Evolutionary conservation across 2,797 vertebrate species (phyloP), one percentile per base, ranked within the genome.

Genomic region (Pygocentrus nattereri): DNA sequence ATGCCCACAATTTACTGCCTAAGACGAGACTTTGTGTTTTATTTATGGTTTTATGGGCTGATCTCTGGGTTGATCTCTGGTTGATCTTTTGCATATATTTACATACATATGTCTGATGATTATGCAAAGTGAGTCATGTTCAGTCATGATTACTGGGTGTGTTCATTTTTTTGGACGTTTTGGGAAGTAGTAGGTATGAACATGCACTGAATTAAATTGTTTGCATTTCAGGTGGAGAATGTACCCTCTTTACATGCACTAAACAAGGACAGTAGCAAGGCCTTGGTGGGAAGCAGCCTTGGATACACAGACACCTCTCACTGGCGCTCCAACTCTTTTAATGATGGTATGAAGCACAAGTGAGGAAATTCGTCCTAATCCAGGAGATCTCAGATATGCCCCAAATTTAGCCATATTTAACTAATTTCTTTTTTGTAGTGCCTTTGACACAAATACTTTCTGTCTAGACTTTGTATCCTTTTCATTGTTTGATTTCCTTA

Each of bases 181-280:
- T 61, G 16, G 25, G 6, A 34, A 71, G 6, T 61, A 12, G 23
- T 38, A 30, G 7, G 31, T 58, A 65, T 3, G 15, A 50, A 34
- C 27, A 21, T 50, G 23, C 21, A 23, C 27, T 54, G 1, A 44
- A 67, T 64, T 0, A 44, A 31, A 19, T 11, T 8, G 19, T 81
- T 83, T 52, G 65, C 13, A 49, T 68, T 71, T 75, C 74, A 87
- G 87, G 58, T 85, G 12, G 79, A 88, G 52, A 81, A 68, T 50
- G 38, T 82, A 44, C 68, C 79, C 7, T 58, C 72, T 16, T 74
- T 80, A 76, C 72, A 79, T 41, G 54, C 56, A 70, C 31, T 85
- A 56, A 81, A 54, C 38, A 79, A 82, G 38, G 62, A 59, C 38
- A 81, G 7, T 61, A 87, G 85, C 67, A 82, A 80, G 58, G 80